Conservation (phyloP, 2,113 vertebrate species). For the Bagarius yarrelli region DNA sequence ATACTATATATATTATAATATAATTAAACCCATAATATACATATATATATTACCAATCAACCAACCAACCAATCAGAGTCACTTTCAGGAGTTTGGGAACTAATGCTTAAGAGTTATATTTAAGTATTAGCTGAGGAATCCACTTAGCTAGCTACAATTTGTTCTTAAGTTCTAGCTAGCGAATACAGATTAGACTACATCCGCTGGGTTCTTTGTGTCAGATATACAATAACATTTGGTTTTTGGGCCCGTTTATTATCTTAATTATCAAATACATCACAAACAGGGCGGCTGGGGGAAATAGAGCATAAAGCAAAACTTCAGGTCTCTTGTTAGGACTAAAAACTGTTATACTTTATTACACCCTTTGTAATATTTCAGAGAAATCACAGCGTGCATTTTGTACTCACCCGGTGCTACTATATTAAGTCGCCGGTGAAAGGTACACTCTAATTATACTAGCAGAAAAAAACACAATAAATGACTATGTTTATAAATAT, state of each 20-base stretch:
- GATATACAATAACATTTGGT: neutral
- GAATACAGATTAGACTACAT: neutral
- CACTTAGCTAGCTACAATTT: no score
- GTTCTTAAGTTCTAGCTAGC: neutral
- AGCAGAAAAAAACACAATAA: neutral
- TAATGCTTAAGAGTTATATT: no score
- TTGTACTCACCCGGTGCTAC: neutral
- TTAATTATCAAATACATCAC: neutral
- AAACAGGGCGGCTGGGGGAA: neutral
- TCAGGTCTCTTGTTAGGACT: neutral
- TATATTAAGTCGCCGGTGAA: constrained; percentile 18
- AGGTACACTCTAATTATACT: constrained; percentile 15
- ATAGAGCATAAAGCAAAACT: neutral
- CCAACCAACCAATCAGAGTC: no score
- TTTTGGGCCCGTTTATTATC: neutral
- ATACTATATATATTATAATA: no score
- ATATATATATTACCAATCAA: no score
- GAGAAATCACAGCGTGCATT: neutral
- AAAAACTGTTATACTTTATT: constrained; percentile 6
- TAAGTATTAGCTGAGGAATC: no score
- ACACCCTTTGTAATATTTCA: constrained; percentile 12
- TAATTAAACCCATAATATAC: no score
- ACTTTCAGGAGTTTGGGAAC: no score
- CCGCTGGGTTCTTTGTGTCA: neutral
- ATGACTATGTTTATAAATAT: constrained; percentile 17